These are phyloP conservation scores for Silvanus unidentatus DNA, from an alignment of 2,888 invertebrate genomes.

Conservation along the genomic window DNA sequence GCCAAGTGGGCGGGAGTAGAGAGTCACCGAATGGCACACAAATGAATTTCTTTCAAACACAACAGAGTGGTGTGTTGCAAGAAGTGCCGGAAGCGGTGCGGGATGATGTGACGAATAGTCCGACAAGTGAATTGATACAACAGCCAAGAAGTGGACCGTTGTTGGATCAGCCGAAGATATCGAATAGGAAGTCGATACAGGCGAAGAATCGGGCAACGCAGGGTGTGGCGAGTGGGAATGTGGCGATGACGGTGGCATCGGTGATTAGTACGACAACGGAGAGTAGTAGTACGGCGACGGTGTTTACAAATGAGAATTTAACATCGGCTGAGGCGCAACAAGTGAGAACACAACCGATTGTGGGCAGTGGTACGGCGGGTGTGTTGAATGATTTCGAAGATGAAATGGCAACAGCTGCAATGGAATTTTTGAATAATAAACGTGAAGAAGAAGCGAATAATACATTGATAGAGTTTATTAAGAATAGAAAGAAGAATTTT, in stretches of 20 bases:
- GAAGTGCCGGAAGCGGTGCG: constrained; percentile 57
- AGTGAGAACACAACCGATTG: constrained; percentile 48
- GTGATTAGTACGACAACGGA: background rate
- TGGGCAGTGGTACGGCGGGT: too few species aligned
- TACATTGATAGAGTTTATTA: constrained; percentile 44
- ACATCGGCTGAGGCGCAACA: constrained; percentile 56
- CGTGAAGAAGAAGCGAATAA: constrained; percentile 50
- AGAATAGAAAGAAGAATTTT: constrained; percentile 41
- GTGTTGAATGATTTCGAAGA: constrained; percentile 40
- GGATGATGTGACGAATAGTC: constrained; percentile 49
- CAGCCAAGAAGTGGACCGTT: constrained; percentile 22
- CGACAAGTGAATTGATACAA: constrained; percentile 38
- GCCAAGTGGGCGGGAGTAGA: constrained; percentile 37
- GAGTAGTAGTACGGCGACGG: background rate
- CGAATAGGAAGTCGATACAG: constrained; percentile 45
- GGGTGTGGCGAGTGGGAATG: too few species aligned
- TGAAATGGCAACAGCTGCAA: constrained; percentile 36
- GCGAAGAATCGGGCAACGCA: constrained; percentile 50
- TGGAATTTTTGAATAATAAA: constrained; percentile 38
- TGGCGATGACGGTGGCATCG: background rate
- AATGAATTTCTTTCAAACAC: constrained; percentile 44
- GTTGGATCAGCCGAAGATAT: constrained; percentile 32
- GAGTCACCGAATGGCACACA: constrained; percentile 38
- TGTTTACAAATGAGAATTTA: constrained; percentile 37
- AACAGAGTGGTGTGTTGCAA: constrained; percentile 48